Evolutionary conservation across 1,140 invertebrate genomes (phyloP).

Genomic region (Saccostrea glomerata): DNA sequence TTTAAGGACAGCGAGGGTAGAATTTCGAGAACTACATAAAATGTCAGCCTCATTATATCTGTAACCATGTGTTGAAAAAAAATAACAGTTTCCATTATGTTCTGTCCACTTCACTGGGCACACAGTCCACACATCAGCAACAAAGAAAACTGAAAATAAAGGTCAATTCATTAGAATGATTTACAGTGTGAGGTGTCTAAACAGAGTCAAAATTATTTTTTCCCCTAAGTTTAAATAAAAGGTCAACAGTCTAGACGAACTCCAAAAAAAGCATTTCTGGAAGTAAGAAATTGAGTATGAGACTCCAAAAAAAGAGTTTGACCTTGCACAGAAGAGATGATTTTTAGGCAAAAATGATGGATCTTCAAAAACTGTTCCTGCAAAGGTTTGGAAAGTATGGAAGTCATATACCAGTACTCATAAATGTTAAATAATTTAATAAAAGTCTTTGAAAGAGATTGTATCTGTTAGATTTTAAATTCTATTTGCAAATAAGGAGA

Average conservation of each 20-base stretch:
- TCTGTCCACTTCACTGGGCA: constrained; percentile 53
- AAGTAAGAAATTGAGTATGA: not conserved
- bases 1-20: constrained; percentile 41
- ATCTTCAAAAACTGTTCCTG: too few relatives aligned
- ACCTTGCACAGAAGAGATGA: too few relatives aligned
- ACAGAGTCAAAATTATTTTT: not conserved
- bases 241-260: not conserved
- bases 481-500: too few relatives aligned
- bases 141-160: not conserved
- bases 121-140: not conserved
- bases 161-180: not conserved
- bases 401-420: too few relatives aligned
- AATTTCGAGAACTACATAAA: constrained; percentile 51
- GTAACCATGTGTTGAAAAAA: constrained; percentile 37
- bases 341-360: too few relatives aligned
- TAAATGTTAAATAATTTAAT: too few relatives aligned
- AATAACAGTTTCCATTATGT: constrained; percentile 55
- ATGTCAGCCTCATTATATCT: constrained; percentile 35
- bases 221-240: not conserved
- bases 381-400: too few relatives aligned
- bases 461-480: too few relatives aligned
- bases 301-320: too few relatives aligned
- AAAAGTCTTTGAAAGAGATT: too few relatives aligned
- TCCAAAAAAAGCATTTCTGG: not conserved
- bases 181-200: not conserved